Evolutionary conservation across 2,888 invertebrate species (phyloP).

Genomic region (Anticlea derivata): DNA sequence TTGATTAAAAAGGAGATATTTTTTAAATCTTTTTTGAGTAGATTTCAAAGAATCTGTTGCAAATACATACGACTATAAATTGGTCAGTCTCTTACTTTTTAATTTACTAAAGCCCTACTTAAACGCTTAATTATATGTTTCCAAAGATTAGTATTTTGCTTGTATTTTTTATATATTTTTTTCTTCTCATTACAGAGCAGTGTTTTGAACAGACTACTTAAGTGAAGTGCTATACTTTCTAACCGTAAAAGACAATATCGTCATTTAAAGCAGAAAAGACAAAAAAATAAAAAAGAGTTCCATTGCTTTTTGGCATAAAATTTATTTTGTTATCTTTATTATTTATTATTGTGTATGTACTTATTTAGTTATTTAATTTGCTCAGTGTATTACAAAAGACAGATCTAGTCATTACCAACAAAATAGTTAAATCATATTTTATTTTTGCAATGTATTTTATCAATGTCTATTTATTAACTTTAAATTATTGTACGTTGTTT

Average conservation of each 20-base stretch:
- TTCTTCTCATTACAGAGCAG: constrained; percentile 25
- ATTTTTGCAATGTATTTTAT: constrained; percentile 29
- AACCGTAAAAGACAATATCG: constrained; percentile 30
- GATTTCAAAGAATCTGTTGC: too few relatives aligned
- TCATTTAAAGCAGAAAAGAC: constrained; percentile 21
- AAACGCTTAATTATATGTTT: constrained; percentile 3
- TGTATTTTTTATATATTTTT: constrained; percentile 15
- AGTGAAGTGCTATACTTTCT: constrained; percentile 32
- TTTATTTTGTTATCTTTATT: constrained; percentile 29
- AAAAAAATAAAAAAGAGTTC: constrained; percentile 9
- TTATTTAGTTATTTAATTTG: constrained; percentile 35
- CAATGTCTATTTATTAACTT: constrained; percentile 19
- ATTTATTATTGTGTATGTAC: constrained; percentile 36
- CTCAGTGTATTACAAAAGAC: constrained; percentile 49
- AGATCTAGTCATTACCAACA: constrained; percentile 58
- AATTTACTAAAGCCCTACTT: neutral
- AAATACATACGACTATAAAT: neutral
- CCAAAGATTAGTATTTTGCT: constrained; percentile 20
- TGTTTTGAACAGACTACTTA: constrained; percentile 27
- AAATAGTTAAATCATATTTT: constrained; percentile 42
- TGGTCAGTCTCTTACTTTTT: constrained; percentile 1
- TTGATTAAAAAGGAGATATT: too few relatives aligned
- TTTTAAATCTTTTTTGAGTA: too few relatives aligned
- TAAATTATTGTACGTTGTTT: constrained; percentile 21
- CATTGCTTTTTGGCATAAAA: constrained; percentile 11